Evolutionary conservation across 1,140 invertebrate species (phyloP).

Genomic region (Microplitis mediator): DNA sequence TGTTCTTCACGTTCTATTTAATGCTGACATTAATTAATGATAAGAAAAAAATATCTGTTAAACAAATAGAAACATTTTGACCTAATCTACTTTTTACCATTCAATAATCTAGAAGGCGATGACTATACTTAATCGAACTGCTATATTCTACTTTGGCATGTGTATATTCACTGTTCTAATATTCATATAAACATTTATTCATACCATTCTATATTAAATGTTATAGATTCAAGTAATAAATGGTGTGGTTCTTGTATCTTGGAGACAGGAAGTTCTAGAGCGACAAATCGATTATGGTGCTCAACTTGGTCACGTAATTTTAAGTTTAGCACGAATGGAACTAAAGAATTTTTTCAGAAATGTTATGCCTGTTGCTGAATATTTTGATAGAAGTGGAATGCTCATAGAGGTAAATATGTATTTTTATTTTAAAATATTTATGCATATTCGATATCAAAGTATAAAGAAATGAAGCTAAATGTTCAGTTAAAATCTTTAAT

Average conservation of each 20-base stretch:
- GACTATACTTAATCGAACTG: no score
- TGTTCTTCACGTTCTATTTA: neutral
- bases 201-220: neutral
- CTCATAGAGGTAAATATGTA: constrained; percentile 71
- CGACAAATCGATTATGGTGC: constrained; percentile 89
- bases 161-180: neutral
- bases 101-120: no score
- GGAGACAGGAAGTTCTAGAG: constrained; percentile 82
- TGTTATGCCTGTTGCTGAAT: constrained; percentile 87
- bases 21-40: no score
- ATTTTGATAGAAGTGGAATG: constrained; percentile 86
- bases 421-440: neutral
- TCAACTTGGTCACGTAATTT: constrained; percentile 83
- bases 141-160: no score
- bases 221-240: constrained; percentile 84
- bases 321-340: constrained; percentile 84
- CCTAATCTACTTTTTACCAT: no score
- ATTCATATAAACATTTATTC: neutral
- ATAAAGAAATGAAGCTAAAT: no score
- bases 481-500: neutral
- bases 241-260: constrained; percentile 83
- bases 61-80: no score
- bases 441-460: no score
- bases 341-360: constrained; percentile 86
- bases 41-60: no score